phyloP scores from a whole-genome alignment of 2,797 vertebrate species.

The Botia kubotai region DNA sequence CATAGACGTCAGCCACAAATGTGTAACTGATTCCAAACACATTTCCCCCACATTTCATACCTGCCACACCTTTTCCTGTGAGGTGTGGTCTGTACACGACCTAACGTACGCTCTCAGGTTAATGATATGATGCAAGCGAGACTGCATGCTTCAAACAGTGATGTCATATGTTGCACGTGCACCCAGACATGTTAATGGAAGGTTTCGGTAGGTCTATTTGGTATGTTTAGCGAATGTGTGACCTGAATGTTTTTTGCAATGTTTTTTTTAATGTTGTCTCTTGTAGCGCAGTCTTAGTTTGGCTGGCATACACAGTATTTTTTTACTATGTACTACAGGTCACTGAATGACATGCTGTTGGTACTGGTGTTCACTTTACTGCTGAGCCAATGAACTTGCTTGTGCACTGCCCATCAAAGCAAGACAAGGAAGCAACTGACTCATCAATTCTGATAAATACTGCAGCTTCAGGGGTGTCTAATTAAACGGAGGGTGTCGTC shows the following conservation, averaged over 20 bases:
- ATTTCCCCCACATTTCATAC: conserved; percentile 48
- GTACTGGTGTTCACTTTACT: neutral
- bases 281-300: neutral
- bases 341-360: conserved; percentile 1
- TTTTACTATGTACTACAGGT: neutral
- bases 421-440: conserved; percentile 14
- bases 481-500: conserved; percentile 26
- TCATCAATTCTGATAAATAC: conserved; percentile 36
- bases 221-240: neutral
- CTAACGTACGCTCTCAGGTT: conserved; percentile 33
- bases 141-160: neutral
- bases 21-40: conserved; percentile 25
- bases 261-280: neutral
- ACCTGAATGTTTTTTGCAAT: neutral
- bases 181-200: neutral
- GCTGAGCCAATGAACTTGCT: conserved; percentile 17
- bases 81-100: conserved; percentile 41
- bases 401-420: conserved; percentile 18
- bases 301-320: neutral
- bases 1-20: conserved; percentile 12
- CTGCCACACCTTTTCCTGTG: conserved; percentile 48
- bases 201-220: neutral
- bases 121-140: neutral
- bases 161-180: neutral
- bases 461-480: conserved; percentile 8